Evolutionary conservation across 2,797 vertebrate species (phyloP).

Genomic region (Rhyacichthys aspro): DNA sequence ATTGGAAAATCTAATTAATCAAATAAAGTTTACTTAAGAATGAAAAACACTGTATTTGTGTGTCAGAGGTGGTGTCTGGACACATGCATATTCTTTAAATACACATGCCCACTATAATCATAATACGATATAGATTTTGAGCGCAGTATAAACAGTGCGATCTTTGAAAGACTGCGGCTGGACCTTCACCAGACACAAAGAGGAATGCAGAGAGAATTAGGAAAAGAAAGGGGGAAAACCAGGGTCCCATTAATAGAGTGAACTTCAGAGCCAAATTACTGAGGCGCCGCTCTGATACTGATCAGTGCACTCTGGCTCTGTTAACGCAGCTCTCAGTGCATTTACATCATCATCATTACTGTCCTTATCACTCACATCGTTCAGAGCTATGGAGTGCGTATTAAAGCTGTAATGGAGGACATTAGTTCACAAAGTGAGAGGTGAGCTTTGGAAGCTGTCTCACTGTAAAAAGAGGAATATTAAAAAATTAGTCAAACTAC

Average conservation of each 20-base stretch:
- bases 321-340: constrained; percentile 76
- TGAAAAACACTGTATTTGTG: too few species aligned
- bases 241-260: constrained; percentile 69
- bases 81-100: background rate
- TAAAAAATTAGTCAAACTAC: constrained; percentile 26
- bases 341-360: constrained; percentile 75
- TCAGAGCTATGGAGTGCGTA: constrained; percentile 61
- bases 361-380: constrained; percentile 70
- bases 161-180: constrained; percentile 20
- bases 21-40: too few species aligned
- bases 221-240: constrained; percentile 63
- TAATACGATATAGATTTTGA: constrained; percentile 28
- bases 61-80: too few species aligned
- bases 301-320: constrained; percentile 74
- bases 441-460: constrained; percentile 51
- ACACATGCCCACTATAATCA: constrained; percentile 12
- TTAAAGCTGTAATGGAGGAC: constrained; percentile 66
- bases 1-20: too few species aligned
- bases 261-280: constrained; percentile 79
- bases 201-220: constrained; percentile 62
- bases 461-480: constrained; percentile 15
- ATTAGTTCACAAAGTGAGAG: constrained; percentile 58
- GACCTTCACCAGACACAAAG: constrained; percentile 39
- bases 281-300: constrained; percentile 77
- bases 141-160: constrained; percentile 29